Evolutionary conservation across 2,113 vertebrate species (phyloP).

Genomic region (Melospiza melodia): DNA sequence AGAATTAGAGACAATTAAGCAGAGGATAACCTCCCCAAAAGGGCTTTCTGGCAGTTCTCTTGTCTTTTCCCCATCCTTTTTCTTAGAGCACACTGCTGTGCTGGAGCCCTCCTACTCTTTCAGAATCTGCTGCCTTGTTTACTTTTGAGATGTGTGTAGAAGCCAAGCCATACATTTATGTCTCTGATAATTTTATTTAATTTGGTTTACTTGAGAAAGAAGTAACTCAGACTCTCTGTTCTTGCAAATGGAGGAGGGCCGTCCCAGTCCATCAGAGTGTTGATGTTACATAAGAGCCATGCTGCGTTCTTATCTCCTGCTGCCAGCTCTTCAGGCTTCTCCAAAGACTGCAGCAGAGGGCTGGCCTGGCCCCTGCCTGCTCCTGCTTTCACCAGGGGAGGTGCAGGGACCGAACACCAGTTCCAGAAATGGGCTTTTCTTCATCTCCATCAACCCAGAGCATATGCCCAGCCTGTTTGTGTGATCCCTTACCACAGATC

Average conservation of each 20-base stretch:
- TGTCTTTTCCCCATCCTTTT: not conserved
- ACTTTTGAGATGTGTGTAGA: not conserved
- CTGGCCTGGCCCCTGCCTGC: not conserved
- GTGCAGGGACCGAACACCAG: not conserved
- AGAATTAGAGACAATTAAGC: slow-evolving; percentile 30
- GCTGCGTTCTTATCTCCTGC: not conserved
- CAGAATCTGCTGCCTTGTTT: not conserved
- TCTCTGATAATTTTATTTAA: not conserved
- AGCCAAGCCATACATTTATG: not conserved
- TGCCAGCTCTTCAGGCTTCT: not conserved
- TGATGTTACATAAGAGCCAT: not conserved
- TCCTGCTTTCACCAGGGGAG: not conserved
- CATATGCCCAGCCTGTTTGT: not conserved
- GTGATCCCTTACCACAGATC: not conserved
- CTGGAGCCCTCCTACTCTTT: not conserved
- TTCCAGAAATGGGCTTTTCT: slow-evolving; percentile 40
- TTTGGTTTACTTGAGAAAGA: not conserved
- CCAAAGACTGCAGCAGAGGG: slow-evolving; percentile 2
- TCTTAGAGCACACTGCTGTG: not conserved
- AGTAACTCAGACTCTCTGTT: not conserved
- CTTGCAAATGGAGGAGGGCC: not conserved
- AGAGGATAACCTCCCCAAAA: not conserved
- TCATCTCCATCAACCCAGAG: not conserved
- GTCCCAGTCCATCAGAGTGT: not conserved
- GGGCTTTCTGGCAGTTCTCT: not conserved